Conservation (phyloP, 1,140 invertebrate genomes). For the Copidosoma floridanum region DNA sequence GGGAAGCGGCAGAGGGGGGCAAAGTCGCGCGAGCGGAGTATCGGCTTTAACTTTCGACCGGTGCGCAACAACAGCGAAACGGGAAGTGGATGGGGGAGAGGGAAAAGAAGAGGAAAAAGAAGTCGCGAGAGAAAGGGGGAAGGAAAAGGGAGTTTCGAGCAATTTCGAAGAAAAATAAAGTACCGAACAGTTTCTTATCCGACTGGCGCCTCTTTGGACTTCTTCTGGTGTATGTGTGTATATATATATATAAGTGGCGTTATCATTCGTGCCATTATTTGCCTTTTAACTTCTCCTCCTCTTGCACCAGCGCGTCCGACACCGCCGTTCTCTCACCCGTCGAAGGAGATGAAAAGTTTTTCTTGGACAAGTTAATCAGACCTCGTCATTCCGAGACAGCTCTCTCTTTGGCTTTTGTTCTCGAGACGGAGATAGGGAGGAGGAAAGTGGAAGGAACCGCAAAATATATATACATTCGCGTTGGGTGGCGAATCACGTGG, state of each 20-base stretch:
- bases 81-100: background rate
- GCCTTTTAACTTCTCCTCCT: constrained; percentile 10
- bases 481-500: too few relatives aligned
- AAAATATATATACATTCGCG: too few relatives aligned
- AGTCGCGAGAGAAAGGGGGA: background rate
- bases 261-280: constrained; percentile 19
- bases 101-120: background rate
- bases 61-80: background rate
- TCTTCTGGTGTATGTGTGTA: background rate
- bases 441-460: background rate
- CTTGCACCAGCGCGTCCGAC: too few relatives aligned
- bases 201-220: background rate
- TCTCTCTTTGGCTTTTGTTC: too few relatives aligned
- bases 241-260: background rate
- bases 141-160: background rate
- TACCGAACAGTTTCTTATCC: constrained; percentile 23
- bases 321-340: background rate
- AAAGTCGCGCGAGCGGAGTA: too few relatives aligned
- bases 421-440: constrained; percentile 3
- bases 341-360: constrained; percentile 3
- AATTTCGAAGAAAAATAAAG: constrained; percentile 22
- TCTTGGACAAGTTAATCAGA: constrained; percentile 14
- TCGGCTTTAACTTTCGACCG: too few relatives aligned
- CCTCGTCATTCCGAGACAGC: background rate
- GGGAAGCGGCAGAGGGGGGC: background rate